Evolutionary conservation across 2,113 vertebrate genomes (phyloP), one percentile per base, ranked within the genome.

Genomic region (Arothron firmamentum): DNA sequence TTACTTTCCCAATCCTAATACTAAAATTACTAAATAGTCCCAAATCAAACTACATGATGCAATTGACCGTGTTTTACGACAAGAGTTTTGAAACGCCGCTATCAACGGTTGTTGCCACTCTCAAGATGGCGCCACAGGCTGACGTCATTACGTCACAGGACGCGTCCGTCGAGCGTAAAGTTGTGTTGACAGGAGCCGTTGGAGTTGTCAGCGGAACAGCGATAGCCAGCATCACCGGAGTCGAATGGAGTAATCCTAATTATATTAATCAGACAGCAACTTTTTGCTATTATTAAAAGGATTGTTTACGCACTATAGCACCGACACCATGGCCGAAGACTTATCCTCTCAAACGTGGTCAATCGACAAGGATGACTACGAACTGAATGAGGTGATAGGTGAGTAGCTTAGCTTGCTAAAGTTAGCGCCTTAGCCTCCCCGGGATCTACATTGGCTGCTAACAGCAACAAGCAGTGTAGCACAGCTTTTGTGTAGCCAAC

Each of bases 331-430:
- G 92, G 90, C 94, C 65, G 95, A 96, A 79, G 95, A 97, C 83
- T 85, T 90, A 89, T 92, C 92, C 83, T 85, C 92, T 70, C 90
- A 94, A 84, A 79, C 92, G 69, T 97, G 95, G 95, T 92, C 95
- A 62, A 96, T 96, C 89, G 91, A 95, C 90, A 90, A 88, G 87
- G 95, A 97, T 83, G 95, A 97, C 75, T 97, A 97, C 72, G 93
- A 95, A 75, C 93, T 97, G 78, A 92, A 94, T 83, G 95, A 97
- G 92, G 95, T 97, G 84, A 95, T 97, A 83, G 95, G 95, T 97
- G 88, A 94, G 94, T 82, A 83, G 79, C 79, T 78, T 75, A 84
- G 80, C 81, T 5, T 67, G 83, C 85, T 85, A 84, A 60, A 4
- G 81, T 57, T 86, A 84, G 78, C 82, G 45, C 46, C 16, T 12